phyloP scores from a whole-genome alignment of 2,888 invertebrate species.

The Harpalus rubripes region DNA sequence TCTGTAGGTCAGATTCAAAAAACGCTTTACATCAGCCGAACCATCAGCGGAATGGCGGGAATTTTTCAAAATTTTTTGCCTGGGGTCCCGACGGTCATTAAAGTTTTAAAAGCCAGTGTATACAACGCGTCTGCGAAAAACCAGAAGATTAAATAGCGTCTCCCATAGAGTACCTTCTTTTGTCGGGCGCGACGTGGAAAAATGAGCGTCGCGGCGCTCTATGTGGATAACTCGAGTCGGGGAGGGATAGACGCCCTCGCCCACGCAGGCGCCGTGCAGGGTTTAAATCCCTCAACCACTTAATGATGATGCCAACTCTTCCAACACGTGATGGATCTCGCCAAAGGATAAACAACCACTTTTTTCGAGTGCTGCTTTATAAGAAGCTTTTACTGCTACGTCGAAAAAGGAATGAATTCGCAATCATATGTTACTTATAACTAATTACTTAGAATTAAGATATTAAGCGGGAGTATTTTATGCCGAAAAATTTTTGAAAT shows the following conservation, averaged over 20 bases:
- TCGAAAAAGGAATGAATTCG: neutral
- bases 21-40: conserved; percentile 65
- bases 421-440: neutral
- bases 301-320: conserved; percentile 59
- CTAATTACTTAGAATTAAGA: too few relatives aligned
- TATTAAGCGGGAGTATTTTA: too few relatives aligned
- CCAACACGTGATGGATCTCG: conserved; percentile 36
- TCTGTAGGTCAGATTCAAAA: conserved; percentile 67
- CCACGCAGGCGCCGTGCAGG: conserved; percentile 19
- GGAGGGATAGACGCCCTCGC: conserved; percentile 45
- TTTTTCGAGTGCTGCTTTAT: conserved; percentile 19
- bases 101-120: conserved; percentile 67
- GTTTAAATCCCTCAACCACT: conserved; percentile 49
- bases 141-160: conserved; percentile 67
- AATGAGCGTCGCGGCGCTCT: conserved; percentile 46
- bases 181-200: conserved; percentile 62
- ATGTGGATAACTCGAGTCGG: conserved; percentile 27
- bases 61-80: conserved; percentile 66
- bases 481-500: too few relatives aligned
- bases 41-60: conserved; percentile 63
- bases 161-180: conserved; percentile 66
- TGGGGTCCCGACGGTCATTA: conserved; percentile 63
- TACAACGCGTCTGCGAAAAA: conserved; percentile 64
- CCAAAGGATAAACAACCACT: conserved; percentile 33
- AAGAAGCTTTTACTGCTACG: neutral